Conservation (phyloP, 2,113 vertebrate species). For the Eptesicus fuscus region DNA sequence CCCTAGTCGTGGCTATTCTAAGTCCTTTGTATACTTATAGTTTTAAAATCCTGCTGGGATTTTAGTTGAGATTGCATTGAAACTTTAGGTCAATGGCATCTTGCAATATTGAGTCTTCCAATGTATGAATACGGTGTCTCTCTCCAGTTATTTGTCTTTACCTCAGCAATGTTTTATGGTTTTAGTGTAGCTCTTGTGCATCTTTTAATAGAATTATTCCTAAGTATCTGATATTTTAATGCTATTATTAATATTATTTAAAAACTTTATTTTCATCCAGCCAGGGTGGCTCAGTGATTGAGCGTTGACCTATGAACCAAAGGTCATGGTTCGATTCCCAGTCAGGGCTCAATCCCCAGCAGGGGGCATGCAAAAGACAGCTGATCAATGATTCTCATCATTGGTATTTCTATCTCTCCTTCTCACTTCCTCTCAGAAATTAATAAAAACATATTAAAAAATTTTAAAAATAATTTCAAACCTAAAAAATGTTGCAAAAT, state of each 20-base stretch:
- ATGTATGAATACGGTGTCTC: not conserved
- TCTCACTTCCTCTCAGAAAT: too few relatives aligned
- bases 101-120: not conserved
- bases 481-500: slow-evolving; percentile 17
- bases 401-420: too few relatives aligned
- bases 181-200: not conserved
- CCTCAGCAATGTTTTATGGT: not conserved
- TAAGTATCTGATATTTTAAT: not conserved
- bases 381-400: too few relatives aligned
- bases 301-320: too few relatives aligned
- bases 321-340: too few relatives aligned
- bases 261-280: not conserved
- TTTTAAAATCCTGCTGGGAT: not conserved
- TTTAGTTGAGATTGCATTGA: not conserved
- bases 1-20: not conserved
- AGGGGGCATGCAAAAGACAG: too few relatives aligned
- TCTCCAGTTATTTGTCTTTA: not conserved
- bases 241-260: not conserved
- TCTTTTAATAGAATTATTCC: slow-evolving; percentile 27
- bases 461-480: not conserved
- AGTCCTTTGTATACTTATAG: not conserved
- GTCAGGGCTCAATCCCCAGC: too few relatives aligned
- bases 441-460: too few relatives aligned
- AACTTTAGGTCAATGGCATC: not conserved
- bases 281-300: too few relatives aligned